These are phyloP conservation scores for Caenorhabditis tropicalis DNA, from an alignment of 1,140 invertebrate species.

Conservation along the genomic window DNA sequence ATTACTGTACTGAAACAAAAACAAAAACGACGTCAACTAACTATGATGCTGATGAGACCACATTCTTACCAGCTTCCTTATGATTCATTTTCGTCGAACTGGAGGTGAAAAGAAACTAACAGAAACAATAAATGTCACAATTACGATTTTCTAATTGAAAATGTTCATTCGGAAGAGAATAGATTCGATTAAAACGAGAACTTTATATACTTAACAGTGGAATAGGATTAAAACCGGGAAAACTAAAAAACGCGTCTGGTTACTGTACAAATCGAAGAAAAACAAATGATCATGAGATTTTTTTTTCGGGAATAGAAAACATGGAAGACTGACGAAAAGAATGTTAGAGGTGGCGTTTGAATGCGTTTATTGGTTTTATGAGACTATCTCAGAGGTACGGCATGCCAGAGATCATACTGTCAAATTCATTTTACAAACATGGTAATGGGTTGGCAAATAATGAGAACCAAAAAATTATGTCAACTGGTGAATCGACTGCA, in stretches of 20 bases:
- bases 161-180: not conserved
- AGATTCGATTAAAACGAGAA: not conserved
- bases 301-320: not conserved
- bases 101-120: not conserved
- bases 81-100: slow-evolving; percentile 25
- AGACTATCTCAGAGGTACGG: not conserved
- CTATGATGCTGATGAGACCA: not conserved
- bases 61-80: not conserved
- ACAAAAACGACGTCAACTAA: not conserved
- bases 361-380: slow-evolving; percentile 23
- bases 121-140: not conserved
- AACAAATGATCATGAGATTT: not conserved
- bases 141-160: not conserved
- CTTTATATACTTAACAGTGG: not conserved
- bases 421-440: slow-evolving; percentile 24
- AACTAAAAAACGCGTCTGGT: not conserved
- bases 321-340: not conserved
- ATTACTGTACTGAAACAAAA: not conserved
- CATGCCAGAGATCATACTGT: slow-evolving; percentile 18
- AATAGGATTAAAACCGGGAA: not conserved
- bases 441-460: slow-evolving; percentile 40
- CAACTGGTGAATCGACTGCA: not conserved
- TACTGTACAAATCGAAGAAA: not conserved
- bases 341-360: not conserved
- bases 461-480: slow-evolving; percentile 24